Evolutionary conservation across 2,113 vertebrate genomes (phyloP).

Genomic region (Pseudolaguvia tuberculata): DNA sequence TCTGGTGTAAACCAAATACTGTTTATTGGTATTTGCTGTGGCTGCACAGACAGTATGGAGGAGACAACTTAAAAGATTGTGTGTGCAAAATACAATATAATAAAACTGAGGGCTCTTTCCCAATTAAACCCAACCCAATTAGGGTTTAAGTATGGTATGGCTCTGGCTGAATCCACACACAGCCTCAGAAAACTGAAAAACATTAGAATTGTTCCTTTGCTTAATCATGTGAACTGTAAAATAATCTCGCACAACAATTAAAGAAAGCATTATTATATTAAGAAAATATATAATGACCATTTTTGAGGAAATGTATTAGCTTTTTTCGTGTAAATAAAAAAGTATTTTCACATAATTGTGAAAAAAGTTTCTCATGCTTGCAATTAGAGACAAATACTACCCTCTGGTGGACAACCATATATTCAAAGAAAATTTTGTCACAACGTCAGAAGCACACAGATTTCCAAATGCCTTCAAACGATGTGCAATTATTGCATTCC

Average conservation of each 20-base stretch:
- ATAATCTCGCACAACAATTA: not conserved
- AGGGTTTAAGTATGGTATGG: slow-evolving; percentile 43
- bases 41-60: slow-evolving; percentile 68
- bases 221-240: not conserved
- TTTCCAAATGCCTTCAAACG: too few species aligned
- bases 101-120: slow-evolving; percentile 34
- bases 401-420: slow-evolving; percentile 39
- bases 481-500: too few species aligned
- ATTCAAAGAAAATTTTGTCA: too few species aligned
- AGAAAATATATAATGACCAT: not conserved
- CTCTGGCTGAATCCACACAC: slow-evolving; percentile 54
- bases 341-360: too few species aligned
- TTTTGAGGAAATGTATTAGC: not conserved
- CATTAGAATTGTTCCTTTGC: not conserved
- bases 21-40: slow-evolving; percentile 87
- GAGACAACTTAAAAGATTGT: too few species aligned
- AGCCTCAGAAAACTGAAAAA: slow-evolving; percentile 50
- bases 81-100: slow-evolving; percentile 58
- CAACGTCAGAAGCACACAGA: too few species aligned
- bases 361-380: not conserved
- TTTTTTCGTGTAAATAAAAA: not conserved
- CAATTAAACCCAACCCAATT: not conserved
- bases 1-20: slow-evolving; percentile 85
- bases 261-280: not conserved
- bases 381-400: slow-evolving; percentile 34